Evolutionary conservation across 2,888 invertebrate genomes (phyloP).

Genomic region (Luffia ferchaultella): DNA sequence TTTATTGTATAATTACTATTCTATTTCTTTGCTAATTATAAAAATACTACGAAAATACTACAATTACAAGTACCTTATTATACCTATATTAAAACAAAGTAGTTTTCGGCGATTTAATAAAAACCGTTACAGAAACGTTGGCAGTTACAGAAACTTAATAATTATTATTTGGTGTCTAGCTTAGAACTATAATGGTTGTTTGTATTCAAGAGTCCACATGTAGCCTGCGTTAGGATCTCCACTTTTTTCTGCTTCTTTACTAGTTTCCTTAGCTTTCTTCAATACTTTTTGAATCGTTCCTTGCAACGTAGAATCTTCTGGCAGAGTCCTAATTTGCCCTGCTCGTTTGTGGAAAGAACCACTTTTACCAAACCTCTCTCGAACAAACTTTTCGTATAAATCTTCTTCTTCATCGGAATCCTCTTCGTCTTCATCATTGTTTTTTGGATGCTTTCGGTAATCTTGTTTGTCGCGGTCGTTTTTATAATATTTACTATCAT

Average conservation of each 20-base stretch:
- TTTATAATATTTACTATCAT: constrained; percentile 13
- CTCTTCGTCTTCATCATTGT: constrained; percentile 21
- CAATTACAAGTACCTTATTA: too few species aligned
- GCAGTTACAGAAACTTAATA: too few species aligned
- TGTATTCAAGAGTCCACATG: constrained; percentile 63
- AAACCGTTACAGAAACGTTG: too few species aligned
- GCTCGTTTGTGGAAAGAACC: constrained; percentile 36
- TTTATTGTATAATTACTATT: too few species aligned
- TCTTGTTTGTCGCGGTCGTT: constrained; percentile 18
- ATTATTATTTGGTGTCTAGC: not conserved
- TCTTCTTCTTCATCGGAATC: constrained; percentile 35
- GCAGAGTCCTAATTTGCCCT: constrained; percentile 18
- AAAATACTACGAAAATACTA: too few species aligned
- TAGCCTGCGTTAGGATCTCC: constrained; percentile 55
- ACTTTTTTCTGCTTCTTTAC: constrained; percentile 43
- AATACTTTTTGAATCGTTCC: constrained; percentile 38
- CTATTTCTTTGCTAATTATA: too few species aligned
- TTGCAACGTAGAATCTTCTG: constrained; percentile 34
- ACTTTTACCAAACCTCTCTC: constrained; percentile 50
- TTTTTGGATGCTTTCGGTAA: constrained; percentile 23
- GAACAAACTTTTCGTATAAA: constrained; percentile 53
- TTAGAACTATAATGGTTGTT: constrained; percentile 35
- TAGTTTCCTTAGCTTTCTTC: constrained; percentile 43
- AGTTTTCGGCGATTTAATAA: too few species aligned
- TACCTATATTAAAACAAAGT: too few species aligned